A percentile compares a stretch with the other conserved stretches of the same genome.
Evolutionary conservation across 2,797 vertebrate genomes (phyloP).

Genomic region (Pteronotus mesoamericanus): DNA sequence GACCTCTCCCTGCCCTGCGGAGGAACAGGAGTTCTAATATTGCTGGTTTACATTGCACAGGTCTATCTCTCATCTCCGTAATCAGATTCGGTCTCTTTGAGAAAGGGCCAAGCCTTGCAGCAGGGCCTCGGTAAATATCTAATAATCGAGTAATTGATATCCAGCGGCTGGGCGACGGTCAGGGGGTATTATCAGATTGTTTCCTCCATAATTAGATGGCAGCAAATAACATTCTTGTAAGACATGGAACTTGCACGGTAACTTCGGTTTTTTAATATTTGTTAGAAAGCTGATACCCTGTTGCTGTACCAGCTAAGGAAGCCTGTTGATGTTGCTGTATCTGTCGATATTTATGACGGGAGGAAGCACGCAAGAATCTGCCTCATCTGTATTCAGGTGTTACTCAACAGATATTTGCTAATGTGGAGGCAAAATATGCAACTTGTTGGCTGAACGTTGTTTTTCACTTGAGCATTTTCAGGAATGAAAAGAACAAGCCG

Average conservation of each 20-base stretch:
- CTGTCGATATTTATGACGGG: neutral
- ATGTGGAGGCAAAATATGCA: neutral
- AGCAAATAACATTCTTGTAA: conserved; percentile 11
- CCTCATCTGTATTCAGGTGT: neutral
- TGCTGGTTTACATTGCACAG: neutral
- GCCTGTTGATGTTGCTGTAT: neutral
- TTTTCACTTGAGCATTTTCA: neutral
- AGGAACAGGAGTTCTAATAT: neutral
- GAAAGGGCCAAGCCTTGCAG: conserved; percentile 21
- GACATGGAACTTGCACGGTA: neutral
- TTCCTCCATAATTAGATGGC: conserved; percentile 35
- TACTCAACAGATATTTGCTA: neutral
- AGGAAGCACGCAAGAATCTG: neutral
- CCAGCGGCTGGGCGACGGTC: neutral
- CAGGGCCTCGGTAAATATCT: neutral
- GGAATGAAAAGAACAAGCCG: neutral
- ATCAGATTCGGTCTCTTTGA: conserved; percentile 16
- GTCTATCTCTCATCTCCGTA: neutral
- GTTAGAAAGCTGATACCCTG: neutral
- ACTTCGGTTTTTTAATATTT: neutral
- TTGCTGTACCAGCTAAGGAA: neutral
- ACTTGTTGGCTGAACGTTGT: neutral
- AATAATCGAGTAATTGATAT: conserved; percentile 50
- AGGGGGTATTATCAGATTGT: conserved; percentile 34
- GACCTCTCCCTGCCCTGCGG: neutral